A percentile compares a stretch with the other conserved stretches of the same genome.
Conservation (phyloP, 2,888 invertebrate species). For the Melinopterus prodromus region DNA sequence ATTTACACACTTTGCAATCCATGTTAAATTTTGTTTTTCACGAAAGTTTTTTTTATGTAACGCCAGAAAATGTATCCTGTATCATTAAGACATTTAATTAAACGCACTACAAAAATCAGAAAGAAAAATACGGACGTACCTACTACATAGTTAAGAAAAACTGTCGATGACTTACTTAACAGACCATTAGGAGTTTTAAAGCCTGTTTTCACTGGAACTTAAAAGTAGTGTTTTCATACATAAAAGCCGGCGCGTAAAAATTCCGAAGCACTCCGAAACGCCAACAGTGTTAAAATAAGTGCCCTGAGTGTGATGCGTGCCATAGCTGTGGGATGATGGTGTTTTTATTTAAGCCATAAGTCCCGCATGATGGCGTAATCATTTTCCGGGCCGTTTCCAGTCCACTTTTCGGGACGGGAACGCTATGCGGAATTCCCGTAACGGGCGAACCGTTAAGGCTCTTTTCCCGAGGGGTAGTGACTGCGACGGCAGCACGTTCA, state of each 20-base stretch:
- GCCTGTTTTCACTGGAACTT: not conserved
- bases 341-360: constrained; percentile 4
- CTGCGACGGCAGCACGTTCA: not conserved
- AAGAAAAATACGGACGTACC: no score
- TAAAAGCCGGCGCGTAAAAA: not conserved
- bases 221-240: not conserved
- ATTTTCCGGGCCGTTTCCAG: not conserved
- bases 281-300: not conserved
- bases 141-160: no score
- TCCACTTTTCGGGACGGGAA: not conserved
- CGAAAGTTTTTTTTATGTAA: no score
- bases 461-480: not conserved
- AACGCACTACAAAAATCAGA: no score
- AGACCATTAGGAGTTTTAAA: no score
- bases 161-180: no score
- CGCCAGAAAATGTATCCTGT: no score
- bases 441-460: not conserved
- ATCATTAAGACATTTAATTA: no score
- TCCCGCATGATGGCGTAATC: not conserved
- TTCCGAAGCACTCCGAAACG: not conserved
- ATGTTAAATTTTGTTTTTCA: no score
- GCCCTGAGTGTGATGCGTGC: not conserved
- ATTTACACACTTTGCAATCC: no score
- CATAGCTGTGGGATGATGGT: not conserved
- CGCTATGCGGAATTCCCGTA: not conserved